Evolutionary conservation across 1,140 invertebrate genomes (phyloP).

Genomic region (Charaxes varanes): DNA sequence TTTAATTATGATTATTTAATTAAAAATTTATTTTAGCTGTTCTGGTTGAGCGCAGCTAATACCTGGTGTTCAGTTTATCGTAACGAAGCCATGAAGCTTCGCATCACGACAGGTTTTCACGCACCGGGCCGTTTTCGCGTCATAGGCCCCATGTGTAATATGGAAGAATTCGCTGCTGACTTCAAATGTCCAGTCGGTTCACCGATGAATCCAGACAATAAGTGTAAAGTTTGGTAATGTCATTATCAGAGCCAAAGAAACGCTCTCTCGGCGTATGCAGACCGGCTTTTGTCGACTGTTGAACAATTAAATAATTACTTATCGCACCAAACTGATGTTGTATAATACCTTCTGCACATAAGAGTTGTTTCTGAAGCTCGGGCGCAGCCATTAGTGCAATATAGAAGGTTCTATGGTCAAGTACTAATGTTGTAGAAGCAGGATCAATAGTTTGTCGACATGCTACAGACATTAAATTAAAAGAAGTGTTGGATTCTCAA

Average conservation of each 20-base stretch:
- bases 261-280: slow-evolving; percentile 11
- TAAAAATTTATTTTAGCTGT: slow-evolving; percentile 67
- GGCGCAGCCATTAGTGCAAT: slow-evolving; percentile 8
- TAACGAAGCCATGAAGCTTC: slow-evolving; percentile 82
- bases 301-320: slow-evolving; percentile 1
- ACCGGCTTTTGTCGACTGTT: slow-evolving; percentile 3
- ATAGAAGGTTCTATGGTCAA: slow-evolving; percentile 2
- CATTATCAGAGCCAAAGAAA: slow-evolving; percentile 2
- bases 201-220: slow-evolving; percentile 91
- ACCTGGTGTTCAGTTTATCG: slow-evolving; percentile 77
- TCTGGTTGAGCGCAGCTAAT: slow-evolving; percentile 80
- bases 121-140: slow-evolving; percentile 89
- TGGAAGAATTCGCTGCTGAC: slow-evolving; percentile 89
- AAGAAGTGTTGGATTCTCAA: no score
- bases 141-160: slow-evolving; percentile 91
- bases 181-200: slow-evolving; percentile 89
- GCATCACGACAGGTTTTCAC: slow-evolving; percentile 85
- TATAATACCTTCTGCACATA: slow-evolving; percentile 8
- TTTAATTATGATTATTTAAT: neutral
- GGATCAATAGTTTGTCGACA: no score
- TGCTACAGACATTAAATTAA: no score
- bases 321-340: slow-evolving; percentile 2
- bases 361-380: no score
- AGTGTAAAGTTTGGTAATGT: slow-evolving; percentile 89
- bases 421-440: slow-evolving; percentile 5